Base-by-base conservation (phyloP, 2,888 invertebrate genomes). In the Caenorhabditis parvicauda region DNA sequence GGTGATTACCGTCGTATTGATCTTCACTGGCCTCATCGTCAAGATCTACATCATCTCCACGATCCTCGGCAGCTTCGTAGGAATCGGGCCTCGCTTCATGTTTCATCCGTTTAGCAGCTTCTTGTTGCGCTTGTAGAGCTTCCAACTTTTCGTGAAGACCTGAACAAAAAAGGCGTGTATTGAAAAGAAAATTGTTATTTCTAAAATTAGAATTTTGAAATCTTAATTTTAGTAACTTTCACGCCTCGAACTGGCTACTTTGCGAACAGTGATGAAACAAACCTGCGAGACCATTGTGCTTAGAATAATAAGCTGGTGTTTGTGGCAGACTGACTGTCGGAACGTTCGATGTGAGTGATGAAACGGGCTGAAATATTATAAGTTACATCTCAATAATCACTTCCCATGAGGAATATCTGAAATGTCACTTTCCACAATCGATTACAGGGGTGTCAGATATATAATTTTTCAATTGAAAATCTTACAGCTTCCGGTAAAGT, bases 111-210 rank as follows among this genome's bases (percentile, higher is more conserved):
- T 53, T 39, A n/a, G 24, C 27, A n/a, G 48, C 48, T 12, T 48
- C 61, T 35, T 57, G 56, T 22, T 61, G 56, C 28, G 54, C 24
- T 24, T 54, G 49, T 28, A 62, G 35, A n/a, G 58, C 58, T 45
- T 62, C 62, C 9, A 62, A 35, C 6, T 47, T 37, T 21, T 62
- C 62, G 29, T 62, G 62, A 2, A 62, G 22, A 0, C 44, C 22
- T 25, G 6, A 25, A 44, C n/a, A n/a, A n/a, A n/a, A n/a, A n/a
- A n/a, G n/a, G n/a, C n/a, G n/a, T n/a, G n/a, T n/a, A n/a, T n/a
- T n/a, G n/a, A n/a, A n/a, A n/a, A n/a, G n/a, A n/a, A n/a, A n/a
- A n/a, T n/a, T n/a, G n/a, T n/a, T n/a, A n/a, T n/a, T n/a, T n/a
- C n/a, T n/a, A n/a, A n/a, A n/a, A n/a, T n/a, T n/a, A n/a, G n/a